Evolutionary conservation across 2,113 vertebrate genomes (phyloP).

Genomic region (Microtus pennsylvanicus): DNA sequence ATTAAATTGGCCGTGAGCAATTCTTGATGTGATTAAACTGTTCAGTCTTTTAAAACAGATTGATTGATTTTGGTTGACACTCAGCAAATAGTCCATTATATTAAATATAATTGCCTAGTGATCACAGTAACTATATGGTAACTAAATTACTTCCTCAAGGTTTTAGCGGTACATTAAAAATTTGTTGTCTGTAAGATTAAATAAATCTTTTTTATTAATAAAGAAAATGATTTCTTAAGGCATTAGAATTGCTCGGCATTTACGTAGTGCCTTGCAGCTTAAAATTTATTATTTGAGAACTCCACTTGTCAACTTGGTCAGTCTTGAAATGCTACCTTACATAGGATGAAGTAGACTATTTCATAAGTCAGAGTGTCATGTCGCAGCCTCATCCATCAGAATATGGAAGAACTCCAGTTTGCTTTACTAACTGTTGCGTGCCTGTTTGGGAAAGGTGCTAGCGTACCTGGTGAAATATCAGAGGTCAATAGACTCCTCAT

Average conservation of each 20-base stretch:
- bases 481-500: slow-evolving; percentile 12
- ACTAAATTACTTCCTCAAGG: slow-evolving; percentile 2
- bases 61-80: slow-evolving; percentile 68
- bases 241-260: slow-evolving; percentile 34
- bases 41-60: slow-evolving; percentile 49
- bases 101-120: slow-evolving; percentile 52
- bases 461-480: slow-evolving; percentile 22
- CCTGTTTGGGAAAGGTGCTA: neutral
- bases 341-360: neutral
- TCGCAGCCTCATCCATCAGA: slow-evolving; percentile 17
- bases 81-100: slow-evolving; percentile 58
- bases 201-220: slow-evolving; percentile 15
- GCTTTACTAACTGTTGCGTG: neutral
- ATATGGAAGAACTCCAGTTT: neutral
- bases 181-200: slow-evolving; percentile 48
- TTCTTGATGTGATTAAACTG: slow-evolving; percentile 41
- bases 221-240: slow-evolving; percentile 37
- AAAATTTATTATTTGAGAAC: slow-evolving; percentile 36
- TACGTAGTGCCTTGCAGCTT: slow-evolving; percentile 21
- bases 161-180: slow-evolving; percentile 8
- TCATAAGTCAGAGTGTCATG: slow-evolving; percentile 17
- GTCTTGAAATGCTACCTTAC: slow-evolving; percentile 17
- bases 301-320: neutral
- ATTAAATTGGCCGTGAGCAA: slow-evolving; percentile 20
- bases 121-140: slow-evolving; percentile 46